Percentiles rank a stretch among this genome's conserved stretches.
Evolutionary conservation across 2,113 vertebrate genomes (phyloP).

Genomic region (Pterocles gutturalis): DNA sequence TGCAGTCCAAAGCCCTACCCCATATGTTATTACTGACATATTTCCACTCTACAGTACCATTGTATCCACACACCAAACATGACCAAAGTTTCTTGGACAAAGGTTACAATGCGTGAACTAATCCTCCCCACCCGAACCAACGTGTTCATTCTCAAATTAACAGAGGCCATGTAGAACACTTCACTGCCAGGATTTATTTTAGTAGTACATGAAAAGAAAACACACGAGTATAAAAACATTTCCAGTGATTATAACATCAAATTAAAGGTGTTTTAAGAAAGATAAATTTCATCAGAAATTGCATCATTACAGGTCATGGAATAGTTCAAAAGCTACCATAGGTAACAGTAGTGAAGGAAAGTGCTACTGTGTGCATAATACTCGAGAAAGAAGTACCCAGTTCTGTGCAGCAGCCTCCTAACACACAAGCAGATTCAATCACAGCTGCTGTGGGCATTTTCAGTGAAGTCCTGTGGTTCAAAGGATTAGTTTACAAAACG

Average conservation of each 20-base stretch:
- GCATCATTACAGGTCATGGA: slow-evolving; percentile 31
- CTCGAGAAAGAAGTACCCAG: not conserved
- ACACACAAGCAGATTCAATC: not conserved
- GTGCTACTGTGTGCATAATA: slow-evolving; percentile 51
- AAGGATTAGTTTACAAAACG: slow-evolving; percentile 44
- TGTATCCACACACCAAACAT: not conserved
- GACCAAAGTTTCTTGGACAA: not conserved
- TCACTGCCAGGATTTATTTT: slow-evolving; percentile 59
- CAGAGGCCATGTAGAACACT: not conserved
- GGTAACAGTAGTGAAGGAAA: slow-evolving; percentile 52
- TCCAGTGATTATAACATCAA: slow-evolving; percentile 50
- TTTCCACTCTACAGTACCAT: not conserved
- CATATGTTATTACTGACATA: not conserved
- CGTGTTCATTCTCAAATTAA: not conserved
- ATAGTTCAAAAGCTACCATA: slow-evolving; percentile 50
- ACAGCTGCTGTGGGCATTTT: slow-evolving; percentile 40
- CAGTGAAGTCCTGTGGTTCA: slow-evolving; percentile 22
- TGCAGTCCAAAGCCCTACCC: not conserved
- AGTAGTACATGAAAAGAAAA: slow-evolving; percentile 38
- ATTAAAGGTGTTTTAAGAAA: slow-evolving; percentile 47
- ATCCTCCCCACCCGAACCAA: not conserved
- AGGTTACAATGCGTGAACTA: not conserved
- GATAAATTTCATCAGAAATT: slow-evolving; percentile 54
- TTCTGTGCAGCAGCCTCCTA: slow-evolving; percentile 8
- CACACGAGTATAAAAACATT: slow-evolving; percentile 57